Base-by-base conservation (phyloP, 2,113 vertebrate species). In the Illadopsis cleaveri region DNA sequence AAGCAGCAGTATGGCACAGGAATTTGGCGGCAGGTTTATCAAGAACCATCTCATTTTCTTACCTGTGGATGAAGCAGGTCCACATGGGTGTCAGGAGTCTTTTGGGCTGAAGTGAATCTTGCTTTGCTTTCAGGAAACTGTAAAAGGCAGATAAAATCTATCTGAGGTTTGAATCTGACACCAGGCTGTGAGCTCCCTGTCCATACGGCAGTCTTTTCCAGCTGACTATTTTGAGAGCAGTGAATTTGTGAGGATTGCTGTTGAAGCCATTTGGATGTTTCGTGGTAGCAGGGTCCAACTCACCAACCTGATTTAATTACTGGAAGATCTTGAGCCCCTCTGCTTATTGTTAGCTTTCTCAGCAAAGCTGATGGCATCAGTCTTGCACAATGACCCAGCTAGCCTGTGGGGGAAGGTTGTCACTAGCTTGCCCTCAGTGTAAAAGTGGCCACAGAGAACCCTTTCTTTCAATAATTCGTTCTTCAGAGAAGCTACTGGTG, bases 61-160 rank as follows among this genome's bases (percentile, higher is more conserved):
- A 37, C 61, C 30, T 71, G 17, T 77, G 71, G 60, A 21, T 53
- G 64, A 78, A 75, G 37, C 15, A 73, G 56, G 75, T 73, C 54
- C 45, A 54, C 24, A 11, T n/a, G 35, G 9, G 78, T 50, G 68
- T 70, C 79, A 69, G 56, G 47, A 80, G 54, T 31, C 75, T 80
- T 77, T 54, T 62, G 95, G 90, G 82, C 30, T 87, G 66, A 81
- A 47, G 61, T 28, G 56, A 73, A 78, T 80, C 54, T 95, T 82
- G 60, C 51, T 75, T 73, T 85, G 6, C 81, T 97, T 94, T 94
- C 85, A 93, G 71, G 40, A 91, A 77, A 56, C 30, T 2, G 5
- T 53, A 48, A 84, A 82, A 93, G 35, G 66, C 44, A 66, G 72
- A 56, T 72, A 77, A 93, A 88, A 90, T 30, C 58, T 2, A 51